Evolutionary conservation across 2,113 vertebrate species (phyloP).

Genomic region (Cariama cristata): DNA sequence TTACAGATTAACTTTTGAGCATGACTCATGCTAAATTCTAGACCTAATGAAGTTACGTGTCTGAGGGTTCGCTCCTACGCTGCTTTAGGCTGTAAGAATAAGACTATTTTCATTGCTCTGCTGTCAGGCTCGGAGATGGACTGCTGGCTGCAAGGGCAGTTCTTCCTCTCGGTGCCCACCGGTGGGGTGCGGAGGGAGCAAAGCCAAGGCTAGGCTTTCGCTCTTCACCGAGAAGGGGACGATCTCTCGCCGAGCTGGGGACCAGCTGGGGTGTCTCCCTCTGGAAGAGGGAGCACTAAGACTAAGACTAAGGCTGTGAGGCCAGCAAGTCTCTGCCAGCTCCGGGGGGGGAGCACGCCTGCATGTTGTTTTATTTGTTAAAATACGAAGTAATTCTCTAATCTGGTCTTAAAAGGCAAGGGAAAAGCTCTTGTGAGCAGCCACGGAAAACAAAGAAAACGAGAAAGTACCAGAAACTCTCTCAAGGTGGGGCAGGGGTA

Average conservation of each 20-base stretch:
- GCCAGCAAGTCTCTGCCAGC: not conserved
- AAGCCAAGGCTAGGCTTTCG: not conserved
- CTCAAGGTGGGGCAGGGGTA: not conserved
- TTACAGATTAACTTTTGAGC: not conserved
- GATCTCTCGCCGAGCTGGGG: fast-evolving
- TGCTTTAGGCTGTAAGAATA: not conserved
- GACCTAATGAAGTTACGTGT: fast-evolving
- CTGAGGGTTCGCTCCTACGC: not conserved
- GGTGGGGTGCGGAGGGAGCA: not conserved
- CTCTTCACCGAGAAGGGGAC: not conserved
- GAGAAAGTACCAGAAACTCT: not conserved
- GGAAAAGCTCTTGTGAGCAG: not conserved
- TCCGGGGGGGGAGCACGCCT: not conserved
- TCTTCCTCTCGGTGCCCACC: not conserved
- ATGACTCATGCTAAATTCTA: not conserved
- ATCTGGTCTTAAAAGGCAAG: not conserved
- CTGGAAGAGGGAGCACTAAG: not conserved
- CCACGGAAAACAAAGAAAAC: not conserved
- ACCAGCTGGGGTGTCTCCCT: not conserved
- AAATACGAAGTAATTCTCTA: not conserved
- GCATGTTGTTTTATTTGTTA: not conserved
- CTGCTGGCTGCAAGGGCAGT: not conserved
- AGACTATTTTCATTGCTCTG: not conserved
- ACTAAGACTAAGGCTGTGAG: not conserved
- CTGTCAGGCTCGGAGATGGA: fast-evolving